Conservation (phyloP, 2,797 vertebrate species). For the Coreius guichenoti region DNA sequence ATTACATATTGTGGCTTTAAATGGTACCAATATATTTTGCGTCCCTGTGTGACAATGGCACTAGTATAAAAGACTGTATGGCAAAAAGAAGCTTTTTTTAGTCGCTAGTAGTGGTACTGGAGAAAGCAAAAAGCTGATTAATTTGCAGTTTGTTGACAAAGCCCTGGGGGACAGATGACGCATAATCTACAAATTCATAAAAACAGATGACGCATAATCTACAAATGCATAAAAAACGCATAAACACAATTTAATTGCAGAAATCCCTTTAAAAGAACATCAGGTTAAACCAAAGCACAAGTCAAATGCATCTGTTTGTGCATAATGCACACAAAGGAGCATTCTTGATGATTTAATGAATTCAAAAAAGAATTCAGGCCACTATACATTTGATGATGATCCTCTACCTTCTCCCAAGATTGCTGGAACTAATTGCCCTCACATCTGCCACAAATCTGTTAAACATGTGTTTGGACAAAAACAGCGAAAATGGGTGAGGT, state of each 20-base stretch:
- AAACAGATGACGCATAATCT: not conserved
- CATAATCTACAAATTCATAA: constrained; percentile 9
- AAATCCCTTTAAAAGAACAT: not conserved
- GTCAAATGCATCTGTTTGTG: not conserved
- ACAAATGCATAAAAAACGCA: not conserved
- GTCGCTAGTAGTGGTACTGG: not conserved
- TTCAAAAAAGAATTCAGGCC: not conserved
- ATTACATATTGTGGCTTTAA: no score
- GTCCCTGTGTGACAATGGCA: not conserved
- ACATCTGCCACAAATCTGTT: constrained; percentile 52
- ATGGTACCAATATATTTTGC: not conserved
- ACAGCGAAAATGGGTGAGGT: constrained; percentile 6
- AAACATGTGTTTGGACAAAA: constrained; percentile 32
- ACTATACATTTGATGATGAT: constrained; percentile 16
- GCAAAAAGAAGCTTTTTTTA: not conserved
- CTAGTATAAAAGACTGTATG: not conserved
- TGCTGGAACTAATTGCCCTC: constrained; percentile 27
- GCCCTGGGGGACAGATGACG: not conserved
- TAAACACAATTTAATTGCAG: constrained; percentile 27
- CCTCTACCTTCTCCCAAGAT: constrained; percentile 21
- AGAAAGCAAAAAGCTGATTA: constrained; percentile 22
- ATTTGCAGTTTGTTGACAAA: constrained; percentile 31
- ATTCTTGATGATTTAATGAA: not conserved
- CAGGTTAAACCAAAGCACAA: not conserved
- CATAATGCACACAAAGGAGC: not conserved